These are phyloP conservation scores for Formica exsecta DNA, from an alignment of 1,140 invertebrate genomes.

Conservation along the genomic window DNA sequence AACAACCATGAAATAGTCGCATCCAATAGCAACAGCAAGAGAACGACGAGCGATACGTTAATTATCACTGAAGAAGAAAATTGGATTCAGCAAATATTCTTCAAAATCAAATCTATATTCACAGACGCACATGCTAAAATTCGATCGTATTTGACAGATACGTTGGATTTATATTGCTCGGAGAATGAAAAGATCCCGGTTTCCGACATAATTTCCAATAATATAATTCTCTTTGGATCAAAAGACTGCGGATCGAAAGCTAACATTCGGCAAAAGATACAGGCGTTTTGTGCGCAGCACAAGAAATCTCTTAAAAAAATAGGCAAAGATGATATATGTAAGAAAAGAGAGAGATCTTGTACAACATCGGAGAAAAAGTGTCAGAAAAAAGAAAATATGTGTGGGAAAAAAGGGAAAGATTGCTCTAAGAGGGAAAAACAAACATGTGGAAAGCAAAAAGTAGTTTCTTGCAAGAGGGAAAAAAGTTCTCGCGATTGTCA, in stretches of 20 bases:
- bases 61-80: slow-evolving; percentile 15
- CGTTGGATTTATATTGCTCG: slow-evolving; percentile 9
- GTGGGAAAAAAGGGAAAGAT: slow-evolving; percentile 1
- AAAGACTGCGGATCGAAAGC: neutral
- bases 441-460: neutral
- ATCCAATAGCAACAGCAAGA: neutral
- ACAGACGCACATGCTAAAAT: neutral
- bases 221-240: neutral
- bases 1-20: neutral
- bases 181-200: neutral
- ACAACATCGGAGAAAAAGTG: neutral
- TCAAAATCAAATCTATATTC: slow-evolving; percentile 14
- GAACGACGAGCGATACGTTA: neutral
- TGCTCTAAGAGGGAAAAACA: slow-evolving; percentile 7
- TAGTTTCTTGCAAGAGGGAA: neutral
- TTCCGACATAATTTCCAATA: neutral
- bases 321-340: slow-evolving; percentile 23
- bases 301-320: slow-evolving; percentile 8
- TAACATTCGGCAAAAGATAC: slow-evolving; percentile 27
- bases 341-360: slow-evolving; percentile 37
- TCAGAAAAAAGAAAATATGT: slow-evolving; percentile 41
- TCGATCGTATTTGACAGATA: neutral
- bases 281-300: slow-evolving; percentile 31
- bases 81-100: slow-evolving; percentile 24
- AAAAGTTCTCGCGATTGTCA: neutral